A percentile compares a stretch with the other conserved stretches of the same genome.
Evolutionary conservation across 2,888 invertebrate species (phyloP).

Genomic region (Odontocolon sp.): DNA sequence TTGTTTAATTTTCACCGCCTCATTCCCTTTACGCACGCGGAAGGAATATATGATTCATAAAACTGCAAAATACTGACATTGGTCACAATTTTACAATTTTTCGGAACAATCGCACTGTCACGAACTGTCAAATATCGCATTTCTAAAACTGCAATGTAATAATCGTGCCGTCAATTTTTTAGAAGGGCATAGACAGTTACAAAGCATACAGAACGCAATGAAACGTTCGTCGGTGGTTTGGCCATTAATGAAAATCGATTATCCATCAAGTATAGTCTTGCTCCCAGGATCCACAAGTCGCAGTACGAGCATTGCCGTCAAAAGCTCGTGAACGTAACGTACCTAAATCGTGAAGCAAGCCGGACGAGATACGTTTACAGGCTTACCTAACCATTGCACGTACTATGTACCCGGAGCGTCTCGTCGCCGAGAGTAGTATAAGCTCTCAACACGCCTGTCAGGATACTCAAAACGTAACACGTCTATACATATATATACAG

Average conservation of each 20-base stretch:
- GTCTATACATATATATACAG: no score
- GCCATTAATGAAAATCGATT: conserved; percentile 76
- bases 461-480: no score
- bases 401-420: not conserved
- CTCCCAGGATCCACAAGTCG: not conserved
- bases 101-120: no score
- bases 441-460: no score
- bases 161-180: no score
- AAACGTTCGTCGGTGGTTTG: conserved; percentile 30
- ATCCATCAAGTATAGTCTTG: conserved; percentile 67
- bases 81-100: no score
- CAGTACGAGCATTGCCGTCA: conserved; percentile 61
- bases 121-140: no score
- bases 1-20: no score
- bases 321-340: conserved; percentile 64
- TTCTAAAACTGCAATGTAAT: no score
- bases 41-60: no score
- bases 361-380: conserved; percentile 23
- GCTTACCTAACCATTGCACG: conserved; percentile 8
- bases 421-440: conserved; percentile 13
- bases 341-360: not conserved
- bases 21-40: no score
- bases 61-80: no score
- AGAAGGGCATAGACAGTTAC: not conserved
- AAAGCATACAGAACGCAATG: not conserved